Percentiles rank a stretch among this genome's conserved stretches.
These are phyloP conservation scores for Pteruthius melanotis DNA, from an alignment of 2,113 vertebrate genomes.

Conservation along the genomic window DNA sequence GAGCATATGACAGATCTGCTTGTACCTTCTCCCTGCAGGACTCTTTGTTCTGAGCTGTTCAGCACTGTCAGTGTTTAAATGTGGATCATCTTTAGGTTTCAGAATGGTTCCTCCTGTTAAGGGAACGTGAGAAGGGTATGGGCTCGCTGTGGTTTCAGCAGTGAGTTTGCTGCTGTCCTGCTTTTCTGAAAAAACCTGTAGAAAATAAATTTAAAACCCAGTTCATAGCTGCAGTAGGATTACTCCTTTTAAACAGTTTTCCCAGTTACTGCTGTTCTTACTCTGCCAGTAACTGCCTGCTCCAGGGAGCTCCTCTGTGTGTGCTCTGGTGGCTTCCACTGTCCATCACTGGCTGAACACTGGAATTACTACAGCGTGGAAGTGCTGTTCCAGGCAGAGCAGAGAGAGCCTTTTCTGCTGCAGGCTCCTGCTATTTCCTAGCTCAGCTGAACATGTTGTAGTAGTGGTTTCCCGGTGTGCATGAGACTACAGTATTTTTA, in stretches of 20 bases:
- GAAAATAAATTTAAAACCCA: background rate
- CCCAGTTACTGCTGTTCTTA: background rate
- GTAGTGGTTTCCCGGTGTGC: background rate
- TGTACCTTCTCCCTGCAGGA: background rate
- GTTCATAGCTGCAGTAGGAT: background rate
- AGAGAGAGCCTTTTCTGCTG: background rate
- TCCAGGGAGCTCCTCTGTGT: background rate
- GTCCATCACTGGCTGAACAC: background rate
- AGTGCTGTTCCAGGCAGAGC: background rate
- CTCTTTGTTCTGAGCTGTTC: background rate
- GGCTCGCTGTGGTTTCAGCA: background rate
- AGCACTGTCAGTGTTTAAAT: background rate
- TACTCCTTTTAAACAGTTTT: background rate
- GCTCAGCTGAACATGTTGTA: background rate
- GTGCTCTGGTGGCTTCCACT: background rate
- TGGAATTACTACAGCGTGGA: background rate
- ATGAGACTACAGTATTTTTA: constrained; percentile 1
- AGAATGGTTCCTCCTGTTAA: background rate
- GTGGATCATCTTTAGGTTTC: background rate
- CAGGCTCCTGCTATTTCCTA: background rate
- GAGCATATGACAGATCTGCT: background rate
- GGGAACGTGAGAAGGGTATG: background rate
- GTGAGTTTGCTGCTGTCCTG: background rate
- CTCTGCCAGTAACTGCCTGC: background rate
- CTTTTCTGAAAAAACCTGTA: background rate